A percentile compares a stretch with the other conserved stretches of the same genome.
Conservation (phyloP, 92 coral and sea anemone genomes). For the Pocillopora meandrina region DNA sequence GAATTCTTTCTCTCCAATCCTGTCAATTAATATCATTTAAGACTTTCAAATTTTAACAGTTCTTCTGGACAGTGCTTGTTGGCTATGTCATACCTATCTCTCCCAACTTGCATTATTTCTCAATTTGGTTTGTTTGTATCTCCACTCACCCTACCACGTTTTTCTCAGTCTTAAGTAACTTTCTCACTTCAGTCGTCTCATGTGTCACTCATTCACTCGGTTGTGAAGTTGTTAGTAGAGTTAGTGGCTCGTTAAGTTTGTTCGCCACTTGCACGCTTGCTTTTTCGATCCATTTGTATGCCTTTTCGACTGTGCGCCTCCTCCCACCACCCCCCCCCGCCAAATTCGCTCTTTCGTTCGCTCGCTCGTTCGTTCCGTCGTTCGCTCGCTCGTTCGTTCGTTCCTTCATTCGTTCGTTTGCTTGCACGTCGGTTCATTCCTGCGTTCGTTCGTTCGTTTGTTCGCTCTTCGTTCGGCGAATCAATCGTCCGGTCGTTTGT, state of each 20-base stretch:
- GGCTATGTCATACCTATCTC: too few relatives aligned
- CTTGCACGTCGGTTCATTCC: background rate
- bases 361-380: background rate
- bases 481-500: background rate
- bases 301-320: too few relatives aligned
- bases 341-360: background rate
- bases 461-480: background rate
- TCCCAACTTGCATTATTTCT: background rate
- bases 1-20: too few relatives aligned
- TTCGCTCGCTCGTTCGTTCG: background rate
- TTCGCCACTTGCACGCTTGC: too few relatives aligned
- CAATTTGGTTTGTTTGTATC: background rate
- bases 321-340: too few relatives aligned
- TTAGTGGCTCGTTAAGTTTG: too few relatives aligned
- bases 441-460: background rate
- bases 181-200: background rate
- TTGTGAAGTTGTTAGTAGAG: too few relatives aligned
- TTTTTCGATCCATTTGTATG: too few relatives aligned
- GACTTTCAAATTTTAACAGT: too few relatives aligned
- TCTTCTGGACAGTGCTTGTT: too few relatives aligned
- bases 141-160: background rate
- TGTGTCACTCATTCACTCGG: background rate
- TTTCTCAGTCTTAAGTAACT: background rate
- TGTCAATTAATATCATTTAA: too few relatives aligned
- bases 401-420: background rate